Evolutionary conservation across 2,888 invertebrate genomes (phyloP).

Genomic region (Callinectes sapidus): DNA sequence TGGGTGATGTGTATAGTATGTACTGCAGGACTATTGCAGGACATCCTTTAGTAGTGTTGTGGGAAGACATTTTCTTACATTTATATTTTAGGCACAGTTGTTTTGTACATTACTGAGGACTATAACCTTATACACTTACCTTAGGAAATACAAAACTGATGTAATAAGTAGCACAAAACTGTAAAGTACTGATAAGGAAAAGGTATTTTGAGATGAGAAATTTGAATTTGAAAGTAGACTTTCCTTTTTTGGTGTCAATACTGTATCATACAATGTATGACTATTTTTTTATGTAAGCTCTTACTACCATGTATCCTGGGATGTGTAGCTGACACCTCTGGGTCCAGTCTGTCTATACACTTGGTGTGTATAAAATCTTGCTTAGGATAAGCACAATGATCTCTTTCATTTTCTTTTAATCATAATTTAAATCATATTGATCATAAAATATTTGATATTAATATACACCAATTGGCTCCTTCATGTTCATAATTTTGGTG

Average conservation of each 20-base stretch:
- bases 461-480: not conserved
- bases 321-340: not conserved
- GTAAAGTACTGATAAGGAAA: not conserved
- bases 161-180: not conserved
- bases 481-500: not conserved
- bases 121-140: not conserved
- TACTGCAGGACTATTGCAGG: not conserved
- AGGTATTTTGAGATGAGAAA: conserved; percentile 1
- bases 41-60: not conserved
- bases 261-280: conserved; percentile 17
- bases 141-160: not conserved
- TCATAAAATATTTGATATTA: not conserved
- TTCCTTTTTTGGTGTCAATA: not conserved
- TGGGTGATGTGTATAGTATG: not conserved
- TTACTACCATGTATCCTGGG: not conserved
- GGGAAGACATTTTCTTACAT: not conserved
- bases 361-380: not conserved
- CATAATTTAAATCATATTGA: not conserved
- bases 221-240: not conserved
- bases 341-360: not conserved
- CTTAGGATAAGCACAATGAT: conserved; percentile 2
- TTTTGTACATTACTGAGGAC: not conserved
- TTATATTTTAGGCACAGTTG: conserved; percentile 5
- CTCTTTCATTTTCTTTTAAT: not conserved
- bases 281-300: not conserved